Conservation (phyloP, 2,113 vertebrate species). For the Aythya baeri region DNA sequence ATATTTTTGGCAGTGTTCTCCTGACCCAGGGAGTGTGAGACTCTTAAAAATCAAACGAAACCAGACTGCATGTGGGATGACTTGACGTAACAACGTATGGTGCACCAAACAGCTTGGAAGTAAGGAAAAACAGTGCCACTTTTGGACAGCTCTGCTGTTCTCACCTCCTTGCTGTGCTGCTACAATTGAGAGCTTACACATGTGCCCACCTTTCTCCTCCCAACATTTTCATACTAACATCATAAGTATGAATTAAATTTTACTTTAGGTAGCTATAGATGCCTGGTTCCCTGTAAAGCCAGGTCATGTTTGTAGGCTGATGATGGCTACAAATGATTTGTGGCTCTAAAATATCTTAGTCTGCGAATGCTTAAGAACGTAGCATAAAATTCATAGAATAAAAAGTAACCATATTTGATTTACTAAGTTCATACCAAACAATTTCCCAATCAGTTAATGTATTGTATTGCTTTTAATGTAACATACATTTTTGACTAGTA, state of each 20-base stretch:
- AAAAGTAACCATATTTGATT: conserved; percentile 11
- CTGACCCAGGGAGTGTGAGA: not conserved
- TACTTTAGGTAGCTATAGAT: not conserved
- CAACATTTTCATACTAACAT: not conserved
- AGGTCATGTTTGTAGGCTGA: not conserved
- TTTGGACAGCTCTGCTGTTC: not conserved
- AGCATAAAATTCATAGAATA: conserved; percentile 20
- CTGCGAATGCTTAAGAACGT: not conserved
- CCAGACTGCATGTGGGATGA: not conserved
- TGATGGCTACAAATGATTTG: not conserved
- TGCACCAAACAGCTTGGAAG: not conserved
- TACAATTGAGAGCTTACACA: not conserved
- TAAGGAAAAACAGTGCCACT: not conserved
- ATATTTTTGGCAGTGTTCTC: not conserved
- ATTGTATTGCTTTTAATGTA: not conserved
- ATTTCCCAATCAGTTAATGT: not conserved
- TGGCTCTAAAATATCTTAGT: not conserved
- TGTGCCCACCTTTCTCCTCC: not conserved
- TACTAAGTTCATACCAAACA: not conserved
- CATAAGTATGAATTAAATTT: not conserved
- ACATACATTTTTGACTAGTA: not conserved
- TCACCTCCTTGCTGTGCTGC: not conserved
- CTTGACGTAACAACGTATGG: not conserved
- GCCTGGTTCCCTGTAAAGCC: not conserved
- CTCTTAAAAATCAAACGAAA: not conserved